Percentiles rank a stretch among this genome's conserved stretches.
Conservation (phyloP, 2,888 invertebrate genomes). For the Drosophila formosana region DNA sequence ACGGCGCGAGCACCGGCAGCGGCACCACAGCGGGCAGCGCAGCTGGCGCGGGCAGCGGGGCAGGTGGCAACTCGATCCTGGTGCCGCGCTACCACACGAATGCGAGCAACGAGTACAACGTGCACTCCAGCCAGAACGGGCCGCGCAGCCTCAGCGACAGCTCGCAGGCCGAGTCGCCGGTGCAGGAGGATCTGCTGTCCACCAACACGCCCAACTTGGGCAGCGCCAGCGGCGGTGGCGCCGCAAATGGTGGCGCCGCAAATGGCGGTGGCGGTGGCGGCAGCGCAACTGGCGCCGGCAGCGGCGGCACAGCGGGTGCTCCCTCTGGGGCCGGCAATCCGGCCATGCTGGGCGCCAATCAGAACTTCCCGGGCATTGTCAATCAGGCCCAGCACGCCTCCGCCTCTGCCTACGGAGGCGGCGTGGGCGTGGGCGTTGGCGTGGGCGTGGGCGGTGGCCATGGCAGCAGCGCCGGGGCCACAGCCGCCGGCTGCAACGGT, state of each 20-base stretch:
- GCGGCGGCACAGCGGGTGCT: slow-evolving; percentile 58
- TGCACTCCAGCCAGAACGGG: slow-evolving; percentile 87
- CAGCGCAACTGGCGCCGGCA: slow-evolving; percentile 68
- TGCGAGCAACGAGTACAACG: slow-evolving; percentile 88
- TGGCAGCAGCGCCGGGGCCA: slow-evolving; percentile 67
- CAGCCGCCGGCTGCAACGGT: slow-evolving; percentile 88
- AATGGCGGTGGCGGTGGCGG: slow-evolving; percentile 85
- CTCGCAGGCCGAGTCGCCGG: slow-evolving; percentile 93
- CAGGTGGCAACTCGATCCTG: slow-evolving; percentile 85
- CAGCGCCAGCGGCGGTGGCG: slow-evolving; percentile 84
- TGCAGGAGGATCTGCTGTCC: slow-evolving; percentile 91
- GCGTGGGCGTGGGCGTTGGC: slow-evolving; percentile 82
- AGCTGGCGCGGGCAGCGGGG: slow-evolving; percentile 52
- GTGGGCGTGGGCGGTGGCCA: slow-evolving; percentile 51
- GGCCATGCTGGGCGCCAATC: slow-evolving; percentile 80
- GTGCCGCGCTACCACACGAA: slow-evolving; percentile 89
- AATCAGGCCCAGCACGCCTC: slow-evolving; percentile 86
- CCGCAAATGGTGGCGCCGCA: slow-evolving; percentile 54
- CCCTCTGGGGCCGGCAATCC: slow-evolving; percentile 67
- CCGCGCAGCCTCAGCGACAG: slow-evolving; percentile 93
- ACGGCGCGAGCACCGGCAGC: slow-evolving; percentile 72
- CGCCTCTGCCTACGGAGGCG: slow-evolving; percentile 85
- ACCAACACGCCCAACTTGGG: slow-evolving; percentile 88
- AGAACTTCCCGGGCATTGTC: slow-evolving; percentile 86
- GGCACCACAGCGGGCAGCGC: slow-evolving; percentile 58